Conservation (phyloP, 2,113 vertebrate genomes). For the Paratilapia polleni region DNA sequence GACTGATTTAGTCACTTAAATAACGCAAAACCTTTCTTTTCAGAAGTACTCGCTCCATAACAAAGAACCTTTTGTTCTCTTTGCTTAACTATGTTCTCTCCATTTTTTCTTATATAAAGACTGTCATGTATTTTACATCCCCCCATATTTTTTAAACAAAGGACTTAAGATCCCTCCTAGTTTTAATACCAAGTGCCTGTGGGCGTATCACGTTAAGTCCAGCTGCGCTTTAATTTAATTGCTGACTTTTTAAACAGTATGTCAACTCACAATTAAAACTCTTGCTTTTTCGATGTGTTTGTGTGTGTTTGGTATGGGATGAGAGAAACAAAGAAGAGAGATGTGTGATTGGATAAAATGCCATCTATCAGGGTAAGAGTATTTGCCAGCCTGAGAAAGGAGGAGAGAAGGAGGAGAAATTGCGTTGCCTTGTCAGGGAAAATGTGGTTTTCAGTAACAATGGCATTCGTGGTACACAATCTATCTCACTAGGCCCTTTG, state of each 20-base stretch:
- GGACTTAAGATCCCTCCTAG: background rate
- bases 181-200: conserved; percentile 24
- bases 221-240: conserved; percentile 11
- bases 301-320: conserved; percentile 24
- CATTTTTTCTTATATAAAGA: conserved; percentile 6
- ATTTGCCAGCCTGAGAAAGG: conserved; percentile 62
- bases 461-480: conserved; percentile 67
- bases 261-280: background rate
- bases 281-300: conserved; percentile 3
- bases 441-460: conserved; percentile 75
- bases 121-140: conserved; percentile 9
- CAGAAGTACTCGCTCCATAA: background rate
- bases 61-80: conserved; percentile 17
- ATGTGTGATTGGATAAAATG: conserved; percentile 64
- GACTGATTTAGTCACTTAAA: background rate
- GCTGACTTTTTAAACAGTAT: conserved; percentile 24
- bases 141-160: conserved; percentile 11
- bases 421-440: conserved; percentile 66
- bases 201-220: conserved; percentile 18
- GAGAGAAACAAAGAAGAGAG: conserved; percentile 38
- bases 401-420: conserved; percentile 60
- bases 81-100: background rate
- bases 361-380: conserved; percentile 63
- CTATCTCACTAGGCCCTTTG: conserved; percentile 61
- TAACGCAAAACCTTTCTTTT: background rate